A percentile compares a stretch with the other conserved stretches of the same genome.
These are phyloP conservation scores for Mythimna albipuncta DNA, from an alignment of 2,888 invertebrate genomes.

Conservation along the genomic window DNA sequence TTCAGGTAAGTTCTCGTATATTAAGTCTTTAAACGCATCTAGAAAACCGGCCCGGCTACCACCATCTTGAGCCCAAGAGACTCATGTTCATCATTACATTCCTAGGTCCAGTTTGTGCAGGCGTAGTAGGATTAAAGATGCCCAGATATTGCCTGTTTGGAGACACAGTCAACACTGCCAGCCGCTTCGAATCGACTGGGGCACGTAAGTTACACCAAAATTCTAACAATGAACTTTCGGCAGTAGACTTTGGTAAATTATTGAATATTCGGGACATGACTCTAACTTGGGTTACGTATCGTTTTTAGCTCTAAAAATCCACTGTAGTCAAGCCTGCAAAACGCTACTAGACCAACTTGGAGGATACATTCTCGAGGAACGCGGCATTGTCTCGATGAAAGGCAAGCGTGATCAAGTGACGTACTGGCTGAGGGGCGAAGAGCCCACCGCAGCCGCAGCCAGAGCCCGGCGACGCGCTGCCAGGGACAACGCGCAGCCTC, in stretches of 20 bases:
- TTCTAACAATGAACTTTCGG: background rate
- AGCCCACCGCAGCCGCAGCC: slow-evolving; percentile 89
- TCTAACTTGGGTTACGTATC: too few relatives aligned
- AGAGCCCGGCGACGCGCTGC: slow-evolving; percentile 87
- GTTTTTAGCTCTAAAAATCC: slow-evolving; percentile 93
- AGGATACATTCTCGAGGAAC: slow-evolving; percentile 94
- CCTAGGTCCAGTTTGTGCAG: slow-evolving; percentile 96
- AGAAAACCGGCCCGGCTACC: background rate
- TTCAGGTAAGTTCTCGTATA: slow-evolving; percentile 90
- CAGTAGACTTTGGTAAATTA: too few relatives aligned
- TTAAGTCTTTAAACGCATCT: too few relatives aligned
- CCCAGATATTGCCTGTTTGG: slow-evolving; percentile 98
- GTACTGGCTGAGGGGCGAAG: slow-evolving; percentile 96
- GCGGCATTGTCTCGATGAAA: slow-evolving; percentile 95
- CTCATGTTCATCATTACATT: background rate
- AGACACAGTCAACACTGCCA: slow-evolving; percentile 97
- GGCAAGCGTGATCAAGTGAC: slow-evolving; percentile 95
- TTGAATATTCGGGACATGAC: too few relatives aligned
- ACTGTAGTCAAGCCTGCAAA: slow-evolving; percentile 95
- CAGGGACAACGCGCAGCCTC: slow-evolving; percentile 83
- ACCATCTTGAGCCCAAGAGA: background rate
- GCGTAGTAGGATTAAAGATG: slow-evolving; percentile 98
- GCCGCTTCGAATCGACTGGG: slow-evolving; percentile 96
- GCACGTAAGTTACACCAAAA: slow-evolving; percentile 89
- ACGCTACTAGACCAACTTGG: slow-evolving; percentile 93